Evolutionary conservation across 2,797 vertebrate species (phyloP).

Genomic region (Sandelia bainsii): DNA sequence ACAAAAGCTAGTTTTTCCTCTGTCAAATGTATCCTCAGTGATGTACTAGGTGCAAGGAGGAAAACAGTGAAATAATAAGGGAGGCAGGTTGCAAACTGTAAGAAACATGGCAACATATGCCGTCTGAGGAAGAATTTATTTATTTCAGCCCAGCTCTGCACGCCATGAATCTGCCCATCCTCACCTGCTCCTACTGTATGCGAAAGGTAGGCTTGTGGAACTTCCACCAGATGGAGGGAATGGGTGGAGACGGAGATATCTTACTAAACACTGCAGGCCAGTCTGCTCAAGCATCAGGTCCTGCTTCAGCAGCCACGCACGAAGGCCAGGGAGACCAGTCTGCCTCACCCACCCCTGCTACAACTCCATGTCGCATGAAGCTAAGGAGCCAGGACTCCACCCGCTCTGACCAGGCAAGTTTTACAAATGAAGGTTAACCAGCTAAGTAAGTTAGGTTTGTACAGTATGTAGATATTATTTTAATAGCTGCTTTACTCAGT

Average conservation of each 20-base stretch:
- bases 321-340: slow-evolving; percentile 80
- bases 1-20: neutral
- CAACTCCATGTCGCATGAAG: slow-evolving; percentile 89
- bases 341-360: slow-evolving; percentile 60
- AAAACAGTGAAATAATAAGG: neutral
- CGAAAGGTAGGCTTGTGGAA: slow-evolving; percentile 94
- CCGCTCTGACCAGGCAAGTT: slow-evolving; percentile 76
- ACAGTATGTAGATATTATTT: neutral
- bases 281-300: slow-evolving; percentile 18
- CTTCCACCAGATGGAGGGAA: slow-evolving; percentile 91
- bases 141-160: slow-evolving; percentile 79
- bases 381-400: slow-evolving; percentile 91
- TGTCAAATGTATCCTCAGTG: neutral
- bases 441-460: neutral
- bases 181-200: slow-evolving; percentile 92
- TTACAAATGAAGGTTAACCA: neutral
- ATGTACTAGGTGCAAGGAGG: neutral
- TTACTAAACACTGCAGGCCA: slow-evolving; percentile 45
- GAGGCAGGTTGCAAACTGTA: neutral
- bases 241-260: slow-evolving; percentile 72
- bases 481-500: neutral
- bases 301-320: neutral
- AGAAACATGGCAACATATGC: neutral
- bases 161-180: slow-evolving; percentile 86
- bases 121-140: slow-evolving; percentile 27